These are phyloP conservation scores for Phalangium opilio DNA, from an alignment of 2,888 invertebrate genomes.

Conservation along the genomic window DNA sequence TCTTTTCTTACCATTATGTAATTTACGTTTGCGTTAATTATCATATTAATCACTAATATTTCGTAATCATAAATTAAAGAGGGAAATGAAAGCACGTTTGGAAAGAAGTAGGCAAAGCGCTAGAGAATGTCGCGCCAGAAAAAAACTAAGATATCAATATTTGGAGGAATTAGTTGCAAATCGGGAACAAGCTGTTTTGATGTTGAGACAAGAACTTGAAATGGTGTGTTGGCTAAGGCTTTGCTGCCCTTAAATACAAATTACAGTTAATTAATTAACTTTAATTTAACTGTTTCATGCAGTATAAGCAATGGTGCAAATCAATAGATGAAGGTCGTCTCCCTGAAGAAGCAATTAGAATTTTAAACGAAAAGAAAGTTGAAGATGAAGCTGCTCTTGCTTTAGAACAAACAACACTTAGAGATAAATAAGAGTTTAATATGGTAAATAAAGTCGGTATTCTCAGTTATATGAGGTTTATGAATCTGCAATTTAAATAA, in stretches of 20 bases:
- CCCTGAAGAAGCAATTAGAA: conserved; percentile 58
- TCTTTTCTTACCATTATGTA: no score
- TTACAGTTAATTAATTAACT: no score
- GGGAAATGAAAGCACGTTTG: conserved; percentile 21
- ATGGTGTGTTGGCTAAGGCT: no score
- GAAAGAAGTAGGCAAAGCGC: conserved; percentile 95
- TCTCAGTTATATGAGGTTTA: no score
- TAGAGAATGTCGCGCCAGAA: conserved; percentile 87
- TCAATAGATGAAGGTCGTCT: conserved; percentile 65
- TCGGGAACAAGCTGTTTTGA: conserved; percentile 77
- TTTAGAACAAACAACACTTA: no score
- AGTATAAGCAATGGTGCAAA: conserved; percentile 65
- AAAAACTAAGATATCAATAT: conserved; percentile 92
- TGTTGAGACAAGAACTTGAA: conserved; percentile 74
- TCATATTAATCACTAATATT: no score
- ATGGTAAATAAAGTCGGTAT: no score
- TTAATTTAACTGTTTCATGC: conserved; percentile 16
- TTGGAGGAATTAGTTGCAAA: conserved; percentile 86
- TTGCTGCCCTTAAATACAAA: no score
- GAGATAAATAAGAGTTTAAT: no score
- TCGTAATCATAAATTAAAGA: conserved; percentile 9
- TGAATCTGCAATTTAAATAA: no score
- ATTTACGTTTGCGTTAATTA: no score
- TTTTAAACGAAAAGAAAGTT: conserved; percentile 46
- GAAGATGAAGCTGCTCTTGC: no score